Percentiles rank a stretch among this genome's conserved stretches.
phyloP scores from a whole-genome alignment of 2,797 vertebrate genomes.

The Pempheris klunzingeri region DNA sequence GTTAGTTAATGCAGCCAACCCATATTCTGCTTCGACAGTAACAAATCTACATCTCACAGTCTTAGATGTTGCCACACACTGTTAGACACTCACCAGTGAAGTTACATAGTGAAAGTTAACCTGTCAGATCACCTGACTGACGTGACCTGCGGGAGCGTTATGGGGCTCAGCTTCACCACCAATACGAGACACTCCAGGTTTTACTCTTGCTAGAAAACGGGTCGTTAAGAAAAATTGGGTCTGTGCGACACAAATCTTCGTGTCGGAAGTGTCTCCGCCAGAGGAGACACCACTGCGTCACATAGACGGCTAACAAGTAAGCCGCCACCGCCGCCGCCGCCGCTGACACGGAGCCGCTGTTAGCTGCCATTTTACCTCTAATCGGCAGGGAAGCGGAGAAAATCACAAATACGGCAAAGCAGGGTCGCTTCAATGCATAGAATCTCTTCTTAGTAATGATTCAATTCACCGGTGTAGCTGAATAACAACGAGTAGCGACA shows the following conservation, averaged over 20 bases:
- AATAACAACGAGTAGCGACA: rapidly evolving
- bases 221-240: not conserved
- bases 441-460: rapidly evolving
- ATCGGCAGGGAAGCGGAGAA: constrained; percentile 30
- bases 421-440: not conserved
- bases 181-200: rapidly evolving
- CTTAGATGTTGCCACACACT: not conserved
- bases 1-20: not conserved
- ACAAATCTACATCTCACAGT: not conserved
- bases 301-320: not conserved
- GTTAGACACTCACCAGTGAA: no score
- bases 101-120: not conserved
- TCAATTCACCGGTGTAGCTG: rapidly evolving
- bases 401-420: not conserved
- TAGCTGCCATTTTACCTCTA: constrained; percentile 76
- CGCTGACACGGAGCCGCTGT: constrained; percentile 27
- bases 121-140: not conserved
- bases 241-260: constrained; percentile 11
- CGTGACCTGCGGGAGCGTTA: not conserved
- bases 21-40: not conserved
- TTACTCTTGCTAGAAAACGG: not conserved
- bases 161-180: not conserved
- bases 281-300: constrained; percentile 61
- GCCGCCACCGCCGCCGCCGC: not conserved
- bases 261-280: not conserved